These are phyloP conservation scores for Rhabdornis inornatus DNA, from an alignment of 2,113 vertebrate species.

Conservation along the genomic window DNA sequence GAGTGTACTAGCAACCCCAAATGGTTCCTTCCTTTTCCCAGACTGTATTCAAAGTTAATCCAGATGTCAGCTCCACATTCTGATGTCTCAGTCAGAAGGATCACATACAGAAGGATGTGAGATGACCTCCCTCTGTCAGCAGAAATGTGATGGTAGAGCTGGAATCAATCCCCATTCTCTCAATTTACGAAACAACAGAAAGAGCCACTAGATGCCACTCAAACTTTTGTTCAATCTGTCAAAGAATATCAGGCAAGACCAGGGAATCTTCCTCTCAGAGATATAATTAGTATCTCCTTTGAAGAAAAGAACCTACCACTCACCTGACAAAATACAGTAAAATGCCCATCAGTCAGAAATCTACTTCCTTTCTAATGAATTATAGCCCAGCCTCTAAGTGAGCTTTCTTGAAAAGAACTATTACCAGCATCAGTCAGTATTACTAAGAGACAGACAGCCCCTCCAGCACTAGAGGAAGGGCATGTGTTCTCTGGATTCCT, in stretches of 20 bases:
- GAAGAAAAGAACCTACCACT: neutral
- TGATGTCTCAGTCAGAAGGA: neutral
- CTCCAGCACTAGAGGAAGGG: neutral
- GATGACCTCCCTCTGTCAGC: neutral
- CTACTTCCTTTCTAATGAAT: neutral
- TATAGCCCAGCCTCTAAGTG: neutral
- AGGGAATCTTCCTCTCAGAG: neutral
- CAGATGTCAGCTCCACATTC: neutral
- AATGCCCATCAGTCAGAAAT: neutral
- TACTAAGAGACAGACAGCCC: neutral
- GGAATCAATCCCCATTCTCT: neutral
- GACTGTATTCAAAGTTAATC: neutral
- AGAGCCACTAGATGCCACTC: slow-evolving; percentile 1
- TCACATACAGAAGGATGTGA: neutral
- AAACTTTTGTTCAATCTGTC: neutral
- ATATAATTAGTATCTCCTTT: neutral
- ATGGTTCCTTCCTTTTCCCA: neutral
- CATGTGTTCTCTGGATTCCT: neutral
- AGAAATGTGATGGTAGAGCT: neutral
- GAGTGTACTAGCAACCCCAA: neutral
- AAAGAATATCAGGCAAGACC: neutral
- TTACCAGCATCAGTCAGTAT: neutral
- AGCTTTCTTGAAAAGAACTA: neutral
- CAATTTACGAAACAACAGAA: neutral
- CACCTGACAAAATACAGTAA: neutral